These are phyloP conservation scores for Erpetoichthys calabaricus DNA, from an alignment of 2,797 vertebrate genomes.

Conservation along the genomic window DNA sequence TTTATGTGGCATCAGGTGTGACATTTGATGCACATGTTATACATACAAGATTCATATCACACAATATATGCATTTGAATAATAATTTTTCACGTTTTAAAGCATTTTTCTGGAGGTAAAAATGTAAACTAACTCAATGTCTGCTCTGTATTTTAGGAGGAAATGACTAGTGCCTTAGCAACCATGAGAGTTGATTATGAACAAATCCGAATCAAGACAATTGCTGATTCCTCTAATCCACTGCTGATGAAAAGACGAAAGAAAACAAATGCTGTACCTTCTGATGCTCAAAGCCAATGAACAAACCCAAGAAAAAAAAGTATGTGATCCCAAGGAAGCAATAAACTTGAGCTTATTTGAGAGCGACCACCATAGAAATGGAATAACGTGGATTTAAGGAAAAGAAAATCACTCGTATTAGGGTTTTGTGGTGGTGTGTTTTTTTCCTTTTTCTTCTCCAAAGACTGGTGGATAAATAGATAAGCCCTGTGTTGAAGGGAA, in stretches of 20 bases:
- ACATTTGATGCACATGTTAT: too few species aligned
- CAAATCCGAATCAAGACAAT: slow-evolving; percentile 98
- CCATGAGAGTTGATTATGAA: slow-evolving; percentile 94
- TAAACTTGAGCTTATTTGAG: slow-evolving; percentile 47
- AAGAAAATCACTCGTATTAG: slow-evolving; percentile 19
- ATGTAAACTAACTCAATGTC: too few species aligned
- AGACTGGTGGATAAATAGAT: too few species aligned
- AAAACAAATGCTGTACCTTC: slow-evolving; percentile 57
- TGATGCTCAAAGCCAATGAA: slow-evolving; percentile 42
- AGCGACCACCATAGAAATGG: too few species aligned
- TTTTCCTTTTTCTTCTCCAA: slow-evolving; percentile 20
- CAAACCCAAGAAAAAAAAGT: background rate
- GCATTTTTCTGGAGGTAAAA: too few species aligned
- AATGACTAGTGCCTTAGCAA: slow-evolving; percentile 97
- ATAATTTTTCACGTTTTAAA: too few species aligned
- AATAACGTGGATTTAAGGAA: slow-evolving; percentile 16
- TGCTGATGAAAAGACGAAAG: slow-evolving; percentile 87
- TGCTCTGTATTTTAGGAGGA: slow-evolving; percentile 64
- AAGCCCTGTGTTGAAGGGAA: too few species aligned
- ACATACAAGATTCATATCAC: too few species aligned
- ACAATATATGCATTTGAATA: too few species aligned
- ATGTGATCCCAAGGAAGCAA: slow-evolving; percentile 66
- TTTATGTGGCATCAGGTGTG: too few species aligned
- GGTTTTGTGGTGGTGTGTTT: slow-evolving; percentile 39
- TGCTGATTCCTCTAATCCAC: slow-evolving; percentile 81